Evolutionary conservation across 2,797 vertebrate genomes (phyloP).

Genomic region (Ctenopoma kingsleyae): DNA sequence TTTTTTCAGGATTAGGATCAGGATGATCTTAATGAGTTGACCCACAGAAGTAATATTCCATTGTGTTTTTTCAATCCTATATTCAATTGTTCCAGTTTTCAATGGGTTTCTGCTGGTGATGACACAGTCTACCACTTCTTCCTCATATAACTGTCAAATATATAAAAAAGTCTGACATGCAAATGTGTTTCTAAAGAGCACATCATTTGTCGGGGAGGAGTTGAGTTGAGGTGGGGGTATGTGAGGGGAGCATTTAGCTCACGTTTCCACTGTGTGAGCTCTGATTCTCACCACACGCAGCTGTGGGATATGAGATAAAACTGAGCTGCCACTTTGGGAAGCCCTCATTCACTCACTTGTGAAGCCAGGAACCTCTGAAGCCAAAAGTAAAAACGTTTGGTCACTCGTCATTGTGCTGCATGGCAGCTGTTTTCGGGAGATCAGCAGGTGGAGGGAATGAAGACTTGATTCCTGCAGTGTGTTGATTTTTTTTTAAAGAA

Average conservation of each 20-base stretch:
- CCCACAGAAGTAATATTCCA: background rate
- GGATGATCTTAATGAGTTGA: background rate
- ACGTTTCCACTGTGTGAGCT: conserved; percentile 70
- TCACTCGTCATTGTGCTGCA: conserved; percentile 42
- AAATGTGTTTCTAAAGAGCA: conserved; percentile 24
- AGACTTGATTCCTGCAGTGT: conserved; percentile 38
- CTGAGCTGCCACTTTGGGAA: conserved; percentile 54
- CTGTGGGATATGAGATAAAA: conserved; percentile 73
- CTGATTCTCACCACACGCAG: conserved; percentile 68
- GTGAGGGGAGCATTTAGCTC: conserved; percentile 78
- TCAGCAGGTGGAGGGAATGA: conserved; percentile 45
- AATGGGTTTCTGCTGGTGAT: background rate
- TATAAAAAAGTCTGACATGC: conserved; percentile 16
- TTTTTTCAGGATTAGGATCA: background rate
- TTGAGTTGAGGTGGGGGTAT: conserved; percentile 65
- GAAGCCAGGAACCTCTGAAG: conserved; percentile 39
- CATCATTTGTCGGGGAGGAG: conserved; percentile 66
- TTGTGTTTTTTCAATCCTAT: too few relatives aligned
- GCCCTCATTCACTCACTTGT: conserved; percentile 47
- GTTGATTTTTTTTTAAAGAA: conserved; percentile 28
- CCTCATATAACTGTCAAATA: background rate
- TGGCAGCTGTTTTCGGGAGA: conserved; percentile 44
- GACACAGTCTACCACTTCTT: background rate
- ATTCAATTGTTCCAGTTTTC: background rate
- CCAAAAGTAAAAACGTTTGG: conserved; percentile 19